Percentiles rank a stretch among this genome's conserved stretches.
These are phyloP conservation scores for Arrhopalites spinosus DNA, from an alignment of 2,888 invertebrate species.

Conservation along the genomic window DNA sequence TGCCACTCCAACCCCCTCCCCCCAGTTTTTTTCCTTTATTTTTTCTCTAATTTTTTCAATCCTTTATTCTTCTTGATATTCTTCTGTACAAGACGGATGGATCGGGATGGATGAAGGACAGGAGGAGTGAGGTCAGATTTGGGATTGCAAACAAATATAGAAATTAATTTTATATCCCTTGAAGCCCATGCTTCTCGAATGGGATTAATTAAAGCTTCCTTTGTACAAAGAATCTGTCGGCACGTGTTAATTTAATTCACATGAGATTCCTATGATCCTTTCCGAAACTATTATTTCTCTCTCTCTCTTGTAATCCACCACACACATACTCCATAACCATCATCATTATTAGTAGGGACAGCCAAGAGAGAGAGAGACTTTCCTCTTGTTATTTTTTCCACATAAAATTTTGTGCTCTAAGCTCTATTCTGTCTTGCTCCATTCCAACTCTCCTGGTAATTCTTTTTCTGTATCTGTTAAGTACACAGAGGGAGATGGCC, in stretches of 20 bases:
- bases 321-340: neutral
- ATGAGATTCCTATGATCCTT: constrained; percentile 18
- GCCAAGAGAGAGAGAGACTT: neutral
- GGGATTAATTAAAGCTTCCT: constrained; percentile 56
- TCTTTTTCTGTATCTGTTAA: neutral
- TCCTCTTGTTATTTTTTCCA: constrained; percentile 4
- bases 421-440: neutral
- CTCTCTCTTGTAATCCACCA: constrained; percentile 11
- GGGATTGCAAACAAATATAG: constrained; percentile 40
- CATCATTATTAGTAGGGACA: constrained; percentile 5
- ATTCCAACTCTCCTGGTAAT: neutral
- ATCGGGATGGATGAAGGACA: neutral
- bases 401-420: neutral
- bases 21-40: neutral
- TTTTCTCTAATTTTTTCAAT: neutral
- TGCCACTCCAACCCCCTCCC: neutral
- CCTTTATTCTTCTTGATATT: neutral
- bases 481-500: neutral
- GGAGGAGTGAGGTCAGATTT: constrained; percentile 27
- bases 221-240: constrained; percentile 55
- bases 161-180: constrained; percentile 42
- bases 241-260: constrained; percentile 57
- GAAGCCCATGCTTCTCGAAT: constrained; percentile 41
- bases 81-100: neutral
- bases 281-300: constrained; percentile 29